phyloP scores from a whole-genome alignment of 2,888 invertebrate species.

The Aelia acuminata region DNA sequence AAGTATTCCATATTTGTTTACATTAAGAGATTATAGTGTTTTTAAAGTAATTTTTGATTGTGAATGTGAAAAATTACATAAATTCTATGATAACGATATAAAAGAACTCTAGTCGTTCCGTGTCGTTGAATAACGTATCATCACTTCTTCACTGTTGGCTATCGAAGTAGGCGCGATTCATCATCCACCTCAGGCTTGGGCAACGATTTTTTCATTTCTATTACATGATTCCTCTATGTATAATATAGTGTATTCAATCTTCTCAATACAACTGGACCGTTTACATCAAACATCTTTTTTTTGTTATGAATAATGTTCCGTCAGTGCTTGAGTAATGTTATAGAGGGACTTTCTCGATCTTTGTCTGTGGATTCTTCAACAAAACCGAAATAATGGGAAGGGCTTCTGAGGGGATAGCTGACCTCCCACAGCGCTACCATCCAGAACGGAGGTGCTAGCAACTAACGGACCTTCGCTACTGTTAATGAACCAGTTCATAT shows the following conservation, averaged over 20 bases:
- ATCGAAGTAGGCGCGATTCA: background rate
- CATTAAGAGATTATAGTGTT: too few species aligned
- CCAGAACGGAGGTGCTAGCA: conserved; percentile 15
- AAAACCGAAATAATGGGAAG: background rate
- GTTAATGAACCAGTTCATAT: conserved; percentile 15
- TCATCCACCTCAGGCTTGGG: background rate
- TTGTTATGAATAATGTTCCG: background rate
- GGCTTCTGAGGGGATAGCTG: background rate
- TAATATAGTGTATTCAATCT: background rate
- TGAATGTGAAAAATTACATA: too few species aligned
- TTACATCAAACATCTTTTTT: background rate
- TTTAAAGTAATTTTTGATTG: too few species aligned
- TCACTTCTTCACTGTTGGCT: background rate
- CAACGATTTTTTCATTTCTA: background rate
- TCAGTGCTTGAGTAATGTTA: background rate
- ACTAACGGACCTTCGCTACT: background rate
- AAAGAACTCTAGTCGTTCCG: background rate
- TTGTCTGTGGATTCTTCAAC: background rate
- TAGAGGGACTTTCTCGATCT: background rate
- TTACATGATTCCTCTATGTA: too few species aligned
- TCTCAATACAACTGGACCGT: background rate
- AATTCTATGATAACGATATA: too few species aligned
- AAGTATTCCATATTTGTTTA: too few species aligned
- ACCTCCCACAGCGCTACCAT: background rate
- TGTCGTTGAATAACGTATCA: background rate